Evolutionary conservation across 2,888 invertebrate genomes (phyloP), one percentile per base, ranked within the genome.

Genomic region (Athripsodes cinereus): DNA sequence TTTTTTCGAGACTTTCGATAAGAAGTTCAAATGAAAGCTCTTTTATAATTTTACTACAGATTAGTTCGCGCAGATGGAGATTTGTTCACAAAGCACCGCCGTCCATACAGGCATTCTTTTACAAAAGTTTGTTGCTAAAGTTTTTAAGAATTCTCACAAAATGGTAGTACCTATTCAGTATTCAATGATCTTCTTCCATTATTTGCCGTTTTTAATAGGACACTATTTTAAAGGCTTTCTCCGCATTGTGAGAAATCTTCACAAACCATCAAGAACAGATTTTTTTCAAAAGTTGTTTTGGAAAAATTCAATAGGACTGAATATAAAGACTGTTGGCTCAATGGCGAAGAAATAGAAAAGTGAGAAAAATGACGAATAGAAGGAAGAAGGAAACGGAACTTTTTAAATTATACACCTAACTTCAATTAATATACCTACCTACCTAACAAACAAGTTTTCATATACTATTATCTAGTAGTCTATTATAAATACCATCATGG

Each of bases 101-200:
- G 26, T 26, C 26, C 26, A 26, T 26, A 26, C 26, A 26, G 26
- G 10, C 26, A 26, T 26, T 26, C 26, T 26, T 26, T 26, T 26
- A 26, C 26, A 21, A 55, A 55, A 55, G 55, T 55, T 55, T 55
- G 55, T 55, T 50, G 22, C 48, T 49, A 50, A 55, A 55, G 49
- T 55, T 55, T 55, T 22, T 52, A 50, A 49, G 57, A 60, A 60
- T 52, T 61, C 53, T 26, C 34, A 16, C 57, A 26, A 46, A 35
- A 22, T 26, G 19, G 40, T 48, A 26, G 26, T 26, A 26, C 26
- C 3, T 26, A 22, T 19, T 26, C 55, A n/a, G 46, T 54, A 50
- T 60, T 54, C 60, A 57, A 57, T 60, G 60, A 60, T 60, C 60
- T 60, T 49, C 34, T 44, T 55, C 61, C 55, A 60, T 58, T 58